Evolutionary conservation across 1,140 invertebrate genomes (phyloP).

Genomic region (Thereuonema tuberculata): DNA sequence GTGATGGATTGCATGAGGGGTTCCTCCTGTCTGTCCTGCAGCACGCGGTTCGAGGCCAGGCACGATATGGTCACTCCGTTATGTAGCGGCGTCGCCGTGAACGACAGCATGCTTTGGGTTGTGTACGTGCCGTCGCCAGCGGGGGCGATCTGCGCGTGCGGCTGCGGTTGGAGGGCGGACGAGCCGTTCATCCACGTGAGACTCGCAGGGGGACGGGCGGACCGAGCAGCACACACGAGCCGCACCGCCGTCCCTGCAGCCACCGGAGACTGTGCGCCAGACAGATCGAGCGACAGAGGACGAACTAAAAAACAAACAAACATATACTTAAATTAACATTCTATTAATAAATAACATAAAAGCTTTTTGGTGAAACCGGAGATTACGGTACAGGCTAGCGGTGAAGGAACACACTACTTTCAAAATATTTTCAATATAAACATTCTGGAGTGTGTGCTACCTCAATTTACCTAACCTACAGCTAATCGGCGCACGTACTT

Average conservation of each 20-base stretch:
- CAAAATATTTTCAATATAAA: no score
- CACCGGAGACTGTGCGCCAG: conserved; percentile 39
- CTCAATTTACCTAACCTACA: no score
- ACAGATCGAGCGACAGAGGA: not conserved
- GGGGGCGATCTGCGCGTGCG: conserved; percentile 1
- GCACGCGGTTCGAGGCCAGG: conserved; percentile 66
- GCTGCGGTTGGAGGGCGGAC: conserved; percentile 23
- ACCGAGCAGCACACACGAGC: conserved; percentile 56
- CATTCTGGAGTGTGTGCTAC: no score
- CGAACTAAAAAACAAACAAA: conserved; percentile 1
- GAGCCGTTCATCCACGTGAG: conserved; percentile 72
- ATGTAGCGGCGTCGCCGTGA: conserved; percentile 63
- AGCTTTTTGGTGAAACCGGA: no score
- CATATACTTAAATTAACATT: no score
- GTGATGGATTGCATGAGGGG: conserved; percentile 50
- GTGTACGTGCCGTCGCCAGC: conserved; percentile 46
- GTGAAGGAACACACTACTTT: no score
- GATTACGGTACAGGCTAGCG: no score
- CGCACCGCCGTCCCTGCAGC: conserved; percentile 59
- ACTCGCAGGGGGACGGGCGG: conserved; percentile 62
- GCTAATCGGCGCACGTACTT: no score
- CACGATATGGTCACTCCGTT: conserved; percentile 64
- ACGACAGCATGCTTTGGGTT: conserved; percentile 57
- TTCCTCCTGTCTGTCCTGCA: conserved; percentile 49
- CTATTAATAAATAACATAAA: no score